phyloP scores from a whole-genome alignment of 2,797 vertebrate species.

The Podargus strigoides region DNA sequence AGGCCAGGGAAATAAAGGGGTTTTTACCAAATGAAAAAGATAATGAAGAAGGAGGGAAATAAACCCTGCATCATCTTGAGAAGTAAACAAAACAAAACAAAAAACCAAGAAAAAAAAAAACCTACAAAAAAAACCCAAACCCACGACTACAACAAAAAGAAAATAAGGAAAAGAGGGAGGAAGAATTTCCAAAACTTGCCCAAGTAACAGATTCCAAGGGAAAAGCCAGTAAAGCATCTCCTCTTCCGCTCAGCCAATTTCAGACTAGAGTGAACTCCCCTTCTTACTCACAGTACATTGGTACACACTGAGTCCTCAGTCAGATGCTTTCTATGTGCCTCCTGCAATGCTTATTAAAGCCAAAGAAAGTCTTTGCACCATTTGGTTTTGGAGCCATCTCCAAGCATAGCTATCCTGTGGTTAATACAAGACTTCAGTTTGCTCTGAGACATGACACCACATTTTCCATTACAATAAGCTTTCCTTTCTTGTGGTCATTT shows the following conservation, averaged over 20 bases:
- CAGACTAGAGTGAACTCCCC: neutral
- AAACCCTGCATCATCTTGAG: neutral
- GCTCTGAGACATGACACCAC: neutral
- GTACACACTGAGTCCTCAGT: neutral
- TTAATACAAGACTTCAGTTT: neutral
- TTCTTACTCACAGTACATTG: neutral
- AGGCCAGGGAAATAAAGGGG: neutral
- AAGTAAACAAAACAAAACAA: too few species aligned
- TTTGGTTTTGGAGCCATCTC: neutral
- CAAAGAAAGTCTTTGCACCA: neutral
- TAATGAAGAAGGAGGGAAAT: neutral
- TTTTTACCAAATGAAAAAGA: neutral
- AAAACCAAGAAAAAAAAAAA: too few species aligned
- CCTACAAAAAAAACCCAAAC: too few species aligned
- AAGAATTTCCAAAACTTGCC: neutral
- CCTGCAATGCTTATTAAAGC: neutral
- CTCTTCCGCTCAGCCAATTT: neutral
- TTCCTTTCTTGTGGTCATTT: neutral
- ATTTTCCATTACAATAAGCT: conserved; percentile 9
- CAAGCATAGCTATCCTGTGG: neutral
- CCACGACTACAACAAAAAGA: neutral
- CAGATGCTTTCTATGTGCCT: neutral
- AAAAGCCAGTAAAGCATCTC: neutral
- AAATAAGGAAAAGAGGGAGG: neutral
- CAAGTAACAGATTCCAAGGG: neutral